Evolutionary conservation across 2,797 vertebrate species (phyloP).

Genomic region (Diplodus sargus): DNA sequence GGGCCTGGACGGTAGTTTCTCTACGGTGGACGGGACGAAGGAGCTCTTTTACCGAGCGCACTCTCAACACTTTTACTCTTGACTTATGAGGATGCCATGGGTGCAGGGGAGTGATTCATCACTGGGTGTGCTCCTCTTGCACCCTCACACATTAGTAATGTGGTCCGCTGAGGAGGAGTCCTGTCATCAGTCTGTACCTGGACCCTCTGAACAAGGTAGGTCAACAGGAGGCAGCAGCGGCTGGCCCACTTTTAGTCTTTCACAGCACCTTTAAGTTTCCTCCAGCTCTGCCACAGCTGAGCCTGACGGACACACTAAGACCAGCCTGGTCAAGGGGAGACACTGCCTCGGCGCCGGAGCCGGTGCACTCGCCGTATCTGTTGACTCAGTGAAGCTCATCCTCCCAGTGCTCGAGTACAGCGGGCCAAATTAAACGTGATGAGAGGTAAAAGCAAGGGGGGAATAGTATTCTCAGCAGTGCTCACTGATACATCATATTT

Average conservation of each 20-base stretch:
- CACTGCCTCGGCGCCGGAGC: slow-evolving; percentile 39
- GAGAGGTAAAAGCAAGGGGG: slow-evolving; percentile 34
- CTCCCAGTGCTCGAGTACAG: slow-evolving; percentile 27
- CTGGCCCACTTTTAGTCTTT: slow-evolving; percentile 90
- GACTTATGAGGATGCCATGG: slow-evolving; percentile 89
- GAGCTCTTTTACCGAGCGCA: slow-evolving; percentile 73
- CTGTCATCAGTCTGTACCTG: slow-evolving; percentile 87
- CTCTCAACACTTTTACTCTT: slow-evolving; percentile 85
- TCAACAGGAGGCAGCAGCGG: slow-evolving; percentile 82
- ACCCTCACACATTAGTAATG: slow-evolving; percentile 88
- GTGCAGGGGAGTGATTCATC: slow-evolving; percentile 87
- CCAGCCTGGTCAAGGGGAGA: slow-evolving; percentile 59
- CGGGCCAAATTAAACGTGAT: slow-evolving; percentile 29
- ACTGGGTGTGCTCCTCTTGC: slow-evolving; percentile 81
- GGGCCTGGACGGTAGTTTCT: slow-evolving; percentile 69
- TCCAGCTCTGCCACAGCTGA: slow-evolving; percentile 66
- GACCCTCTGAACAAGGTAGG: slow-evolving; percentile 85
- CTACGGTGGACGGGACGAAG: slow-evolving; percentile 67
- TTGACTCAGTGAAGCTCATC: slow-evolving; percentile 61
- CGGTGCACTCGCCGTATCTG: slow-evolving; percentile 35
- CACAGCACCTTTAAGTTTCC: slow-evolving; percentile 87
- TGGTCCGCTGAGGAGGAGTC: slow-evolving; percentile 86
- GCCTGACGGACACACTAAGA: slow-evolving; percentile 69
- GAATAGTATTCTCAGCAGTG: not conserved
- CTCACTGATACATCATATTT: no score